Evolutionary conservation across 2,113 vertebrate species (phyloP), one percentile per base, ranked within the genome.

Genomic region (Carassius gibelio): DNA sequence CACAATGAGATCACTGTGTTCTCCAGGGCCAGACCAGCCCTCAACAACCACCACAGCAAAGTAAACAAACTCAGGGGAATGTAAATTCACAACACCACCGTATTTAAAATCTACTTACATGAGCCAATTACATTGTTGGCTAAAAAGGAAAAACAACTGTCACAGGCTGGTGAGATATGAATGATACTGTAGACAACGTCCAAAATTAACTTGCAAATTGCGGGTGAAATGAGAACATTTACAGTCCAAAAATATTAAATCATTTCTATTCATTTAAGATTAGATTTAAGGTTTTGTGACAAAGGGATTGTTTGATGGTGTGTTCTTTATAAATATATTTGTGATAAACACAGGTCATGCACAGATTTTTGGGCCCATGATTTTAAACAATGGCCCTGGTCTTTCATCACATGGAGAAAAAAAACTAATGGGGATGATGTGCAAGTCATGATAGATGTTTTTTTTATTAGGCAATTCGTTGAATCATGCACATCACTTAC

Each of bases 1-100:
- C 90, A 93, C 94, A 95, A 94, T 93, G 92, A 95, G 90, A 92
- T 94, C 92, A 93, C 91, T 95, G 94, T 95, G 90, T 92, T 89
- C 89, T 89, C 90, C 89, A 89, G 90, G 92, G 91, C 93, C 19
- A 38, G 72, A 81, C 45, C 88, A 91, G 93, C 91, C 92, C 91
- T 93, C 92, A 92, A 92, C 85, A 61, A 75, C 83, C 81, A 87
- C 89, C 76, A 89, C 89, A 90, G 91, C 45, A 90, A 91, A 86
- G 90, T 92, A 89, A 91, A 89, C 86, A 88, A 86, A 78, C 85
- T 78, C 38, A 59, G 45, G n/a, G 83, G 85, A 90, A 85, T 88
- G 87, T 87, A 85, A 81, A 85, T 88, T 84, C 82, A 85, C 68
- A 83, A 75, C 82, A 71, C 26, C 86, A 80, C 81, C 34, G 38